These are phyloP conservation scores for Percopsis transmontana DNA, from an alignment of 2,113 vertebrate genomes.

Conservation along the genomic window DNA sequence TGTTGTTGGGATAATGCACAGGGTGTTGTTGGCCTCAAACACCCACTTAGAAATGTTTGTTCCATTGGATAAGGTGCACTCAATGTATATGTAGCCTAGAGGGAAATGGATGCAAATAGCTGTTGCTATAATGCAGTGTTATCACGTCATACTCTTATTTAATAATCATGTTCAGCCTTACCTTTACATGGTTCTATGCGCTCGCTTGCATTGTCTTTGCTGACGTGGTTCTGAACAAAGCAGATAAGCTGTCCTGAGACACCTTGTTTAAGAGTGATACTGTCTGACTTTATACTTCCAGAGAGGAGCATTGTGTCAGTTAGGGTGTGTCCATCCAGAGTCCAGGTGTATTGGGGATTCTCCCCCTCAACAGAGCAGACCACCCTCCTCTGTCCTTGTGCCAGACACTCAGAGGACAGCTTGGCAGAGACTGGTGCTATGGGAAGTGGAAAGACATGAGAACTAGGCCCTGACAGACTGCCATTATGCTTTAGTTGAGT, in stretches of 20 bases:
- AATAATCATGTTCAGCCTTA: conserved; percentile 30
- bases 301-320: conserved; percentile 19
- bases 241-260: conserved; percentile 52
- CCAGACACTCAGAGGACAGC: conserved; percentile 47
- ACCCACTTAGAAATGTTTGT: conserved; percentile 49
- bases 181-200: conserved; percentile 28
- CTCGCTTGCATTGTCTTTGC: accelerated
- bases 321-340: conserved; percentile 40
- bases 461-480: background rate
- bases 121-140: background rate
- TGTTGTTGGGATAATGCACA: conserved; percentile 29
- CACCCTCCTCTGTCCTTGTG: conserved; percentile 39
- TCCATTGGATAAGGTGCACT: conserved; percentile 49
- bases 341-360: conserved; percentile 59
- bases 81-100: conserved; percentile 42
- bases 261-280: conserved; percentile 48
- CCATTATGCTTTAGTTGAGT: background rate
- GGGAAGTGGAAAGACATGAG: background rate
- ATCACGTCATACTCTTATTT: background rate
- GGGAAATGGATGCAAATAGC: conserved; percentile 5
- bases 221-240: conserved; percentile 52
- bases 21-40: conserved; percentile 12
- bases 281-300: conserved; percentile 10
- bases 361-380: conserved; percentile 55
- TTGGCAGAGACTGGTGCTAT: conserved; percentile 54